Evolutionary conservation across 2,113 vertebrate genomes (phyloP).

Genomic region (Condylura cristata): DNA sequence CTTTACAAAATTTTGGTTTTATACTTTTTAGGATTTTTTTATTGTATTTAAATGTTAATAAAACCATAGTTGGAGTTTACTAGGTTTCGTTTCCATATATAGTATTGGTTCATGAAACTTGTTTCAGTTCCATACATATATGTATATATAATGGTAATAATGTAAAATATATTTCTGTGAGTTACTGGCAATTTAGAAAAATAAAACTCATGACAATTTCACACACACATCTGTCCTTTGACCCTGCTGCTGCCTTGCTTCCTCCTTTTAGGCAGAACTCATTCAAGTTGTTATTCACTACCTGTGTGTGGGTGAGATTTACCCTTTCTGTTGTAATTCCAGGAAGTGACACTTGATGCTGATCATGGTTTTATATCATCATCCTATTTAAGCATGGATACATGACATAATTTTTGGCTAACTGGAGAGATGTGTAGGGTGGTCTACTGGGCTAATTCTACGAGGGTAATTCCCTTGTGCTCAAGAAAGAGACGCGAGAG

Average conservation of each 20-base stretch:
- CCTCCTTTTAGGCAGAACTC: neutral
- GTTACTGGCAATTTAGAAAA: constrained; percentile 6
- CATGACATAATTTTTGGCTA: neutral
- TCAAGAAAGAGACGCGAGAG: neutral
- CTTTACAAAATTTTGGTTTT: neutral
- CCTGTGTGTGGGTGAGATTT: neutral
- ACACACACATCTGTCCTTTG: neutral
- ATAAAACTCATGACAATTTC: neutral
- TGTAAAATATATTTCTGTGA: neutral
- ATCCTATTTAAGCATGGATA: neutral
- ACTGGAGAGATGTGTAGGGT: neutral
- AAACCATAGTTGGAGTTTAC: neutral
- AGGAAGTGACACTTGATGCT: neutral
- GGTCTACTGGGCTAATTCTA: neutral
- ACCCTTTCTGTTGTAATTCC: neutral
- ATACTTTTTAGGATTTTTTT: neutral
- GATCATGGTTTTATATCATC: neutral
- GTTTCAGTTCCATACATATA: neutral
- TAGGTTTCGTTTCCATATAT: neutral
- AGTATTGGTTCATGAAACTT: neutral
- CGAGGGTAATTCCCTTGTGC: neutral
- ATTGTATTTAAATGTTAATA: constrained; percentile 44
- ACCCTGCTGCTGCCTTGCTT: neutral
- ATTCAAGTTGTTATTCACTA: neutral
- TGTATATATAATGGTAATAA: neutral